phyloP scores from a whole-genome alignment of 2,113 vertebrate genomes.

The Panthera tigris region DNA sequence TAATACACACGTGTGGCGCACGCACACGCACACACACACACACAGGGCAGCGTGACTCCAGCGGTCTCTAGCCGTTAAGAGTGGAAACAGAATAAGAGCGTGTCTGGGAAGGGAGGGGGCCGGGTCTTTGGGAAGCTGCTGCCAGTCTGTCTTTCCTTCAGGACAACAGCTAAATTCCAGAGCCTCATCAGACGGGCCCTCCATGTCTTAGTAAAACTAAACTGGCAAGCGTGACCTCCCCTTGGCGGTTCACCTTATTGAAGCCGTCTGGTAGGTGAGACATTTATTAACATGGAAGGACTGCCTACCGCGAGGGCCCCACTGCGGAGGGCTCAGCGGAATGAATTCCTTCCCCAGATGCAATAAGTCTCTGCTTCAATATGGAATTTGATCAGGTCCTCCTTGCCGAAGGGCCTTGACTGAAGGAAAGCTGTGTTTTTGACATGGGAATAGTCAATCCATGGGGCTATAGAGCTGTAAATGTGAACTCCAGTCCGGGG shows the following conservation, averaged over 20 bases:
- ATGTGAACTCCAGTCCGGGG: no score
- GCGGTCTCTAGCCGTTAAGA: background rate
- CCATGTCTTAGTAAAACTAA: conserved; percentile 66
- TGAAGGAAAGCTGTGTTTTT: background rate
- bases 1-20: background rate
- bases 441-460: accelerated
- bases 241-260: conserved; percentile 68
- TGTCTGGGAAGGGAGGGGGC: background rate
- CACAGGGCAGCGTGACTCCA: background rate
- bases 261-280: conserved; percentile 76
- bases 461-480: accelerated
- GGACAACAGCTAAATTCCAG: conserved; percentile 61
- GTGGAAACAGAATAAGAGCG: background rate
- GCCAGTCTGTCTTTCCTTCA: background rate
- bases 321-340: background rate
- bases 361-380: conserved; percentile 1
- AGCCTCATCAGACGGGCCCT: conserved; percentile 49
- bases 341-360: conserved; percentile 50
- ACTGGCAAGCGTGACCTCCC: conserved; percentile 72
- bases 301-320: conserved; percentile 59
- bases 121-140: background rate
- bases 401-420: background rate
- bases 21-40: background rate
- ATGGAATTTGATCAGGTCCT: background rate
- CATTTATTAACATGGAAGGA: conserved; percentile 80